Conservation (phyloP, 2,113 vertebrate species). For the Pachyramphus minor region DNA sequence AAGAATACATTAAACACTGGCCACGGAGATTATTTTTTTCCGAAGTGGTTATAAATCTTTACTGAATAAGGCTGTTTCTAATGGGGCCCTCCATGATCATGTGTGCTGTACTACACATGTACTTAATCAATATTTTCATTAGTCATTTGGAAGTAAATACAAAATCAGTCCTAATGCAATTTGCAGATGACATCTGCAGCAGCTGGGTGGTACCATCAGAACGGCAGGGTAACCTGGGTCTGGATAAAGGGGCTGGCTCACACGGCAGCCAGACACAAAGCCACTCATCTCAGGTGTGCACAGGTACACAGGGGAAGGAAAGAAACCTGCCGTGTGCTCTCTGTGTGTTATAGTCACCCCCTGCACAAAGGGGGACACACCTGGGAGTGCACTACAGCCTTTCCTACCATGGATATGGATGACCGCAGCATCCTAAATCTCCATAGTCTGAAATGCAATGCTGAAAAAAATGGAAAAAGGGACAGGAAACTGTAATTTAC, state of each 20-base stretch:
- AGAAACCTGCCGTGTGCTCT: not conserved
- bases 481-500: not conserved
- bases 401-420: too few species aligned
- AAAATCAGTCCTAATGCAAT: not conserved
- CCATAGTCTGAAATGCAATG: not conserved
- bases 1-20: not conserved
- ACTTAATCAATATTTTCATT: not conserved
- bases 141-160: conserved; percentile 14
- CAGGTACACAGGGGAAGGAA: not conserved
- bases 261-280: not conserved
- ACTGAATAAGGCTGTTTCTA: not conserved
- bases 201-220: not conserved
- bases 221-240: not conserved
- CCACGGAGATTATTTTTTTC: not conserved
- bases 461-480: not conserved
- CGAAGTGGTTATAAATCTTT: not conserved
- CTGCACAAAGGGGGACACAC: not conserved
- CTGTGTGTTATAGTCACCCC: not conserved
- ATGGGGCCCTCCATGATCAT: not conserved
- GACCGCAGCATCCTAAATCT: not conserved
- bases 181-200: not conserved
- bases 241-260: not conserved
- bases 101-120: not conserved
- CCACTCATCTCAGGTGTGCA: not conserved
- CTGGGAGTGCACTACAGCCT: not conserved